A percentile compares a stretch with the other conserved stretches of the same genome.
These are phyloP conservation scores for Myotis planiceps DNA, from an alignment of 2,797 vertebrate genomes.

Conservation along the genomic window DNA sequence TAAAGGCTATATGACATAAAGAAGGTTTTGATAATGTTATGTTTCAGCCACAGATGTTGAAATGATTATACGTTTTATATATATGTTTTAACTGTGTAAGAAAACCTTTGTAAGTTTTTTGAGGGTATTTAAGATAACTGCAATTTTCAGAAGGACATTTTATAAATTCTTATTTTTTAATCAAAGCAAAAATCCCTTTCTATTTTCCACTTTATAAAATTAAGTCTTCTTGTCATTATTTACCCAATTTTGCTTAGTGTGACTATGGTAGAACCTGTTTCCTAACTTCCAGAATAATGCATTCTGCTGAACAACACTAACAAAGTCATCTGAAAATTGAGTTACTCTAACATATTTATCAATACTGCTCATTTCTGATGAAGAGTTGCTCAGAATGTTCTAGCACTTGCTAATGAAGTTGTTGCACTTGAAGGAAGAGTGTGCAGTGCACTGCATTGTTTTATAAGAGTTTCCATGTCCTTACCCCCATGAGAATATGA, in stretches of 20 bases:
- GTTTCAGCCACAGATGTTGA: background rate
- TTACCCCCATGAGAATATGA: background rate
- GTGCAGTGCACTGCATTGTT: background rate
- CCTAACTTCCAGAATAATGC: background rate
- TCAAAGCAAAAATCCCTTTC: background rate
- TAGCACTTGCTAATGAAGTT: background rate
- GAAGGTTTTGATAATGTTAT: slow-evolving; percentile 4
- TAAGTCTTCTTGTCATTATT: background rate
- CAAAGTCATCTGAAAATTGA: background rate
- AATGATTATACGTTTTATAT: background rate
- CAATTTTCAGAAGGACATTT: background rate
- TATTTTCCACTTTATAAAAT: background rate
- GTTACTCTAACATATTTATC: background rate
- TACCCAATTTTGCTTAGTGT: background rate
- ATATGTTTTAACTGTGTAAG: background rate
- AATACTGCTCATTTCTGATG: background rate
- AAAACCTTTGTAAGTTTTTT: background rate
- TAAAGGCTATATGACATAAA: slow-evolving; percentile 62
- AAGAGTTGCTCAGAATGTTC: background rate
- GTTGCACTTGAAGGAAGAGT: background rate
- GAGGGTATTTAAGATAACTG: background rate
- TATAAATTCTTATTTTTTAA: background rate
- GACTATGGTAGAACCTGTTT: background rate
- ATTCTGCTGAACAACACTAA: background rate
- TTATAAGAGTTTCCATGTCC: background rate